Evolutionary conservation across 2,113 vertebrate genomes (phyloP).

Genomic region (Siphamia tubifer): DNA sequence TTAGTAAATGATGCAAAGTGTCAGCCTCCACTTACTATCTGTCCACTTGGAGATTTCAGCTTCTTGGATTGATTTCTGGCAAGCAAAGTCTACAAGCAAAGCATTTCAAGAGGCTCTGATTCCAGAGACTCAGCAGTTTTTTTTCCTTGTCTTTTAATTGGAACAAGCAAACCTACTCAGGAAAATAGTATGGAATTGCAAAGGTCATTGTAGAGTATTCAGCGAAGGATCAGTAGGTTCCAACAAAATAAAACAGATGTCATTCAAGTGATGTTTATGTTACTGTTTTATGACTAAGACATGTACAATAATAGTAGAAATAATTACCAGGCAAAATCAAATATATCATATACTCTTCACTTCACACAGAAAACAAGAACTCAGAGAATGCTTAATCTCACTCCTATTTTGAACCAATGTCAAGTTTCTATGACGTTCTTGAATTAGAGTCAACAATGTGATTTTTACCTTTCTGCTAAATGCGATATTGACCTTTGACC

Average conservation of each 20-base stretch:
- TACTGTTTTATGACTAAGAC: not conserved
- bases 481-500: too few species aligned
- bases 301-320: not conserved
- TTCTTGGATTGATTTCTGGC: conserved; percentile 53
- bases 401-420: too few species aligned
- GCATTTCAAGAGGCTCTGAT: conserved; percentile 48
- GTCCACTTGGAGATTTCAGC: conserved; percentile 30
- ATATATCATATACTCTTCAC: not conserved
- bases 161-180: conserved; percentile 3
- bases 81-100: conserved; percentile 9
- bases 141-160: conserved; percentile 26
- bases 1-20: conserved; percentile 14
- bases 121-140: conserved; percentile 44
- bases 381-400: too few species aligned
- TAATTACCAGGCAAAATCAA: not conserved
- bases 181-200: conserved; percentile 35
- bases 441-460: too few species aligned
- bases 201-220: conserved; percentile 28
- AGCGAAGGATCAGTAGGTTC: not conserved
- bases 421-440: too few species aligned
- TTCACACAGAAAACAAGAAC: too few species aligned
- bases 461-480: too few species aligned
- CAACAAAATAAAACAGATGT: not conserved
- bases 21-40: not conserved
- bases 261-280: not conserved